Evolutionary conservation across 2,888 invertebrate genomes (phyloP), one percentile per base, ranked within the genome.

Genomic region (Sceliomorpha sp.): DNA sequence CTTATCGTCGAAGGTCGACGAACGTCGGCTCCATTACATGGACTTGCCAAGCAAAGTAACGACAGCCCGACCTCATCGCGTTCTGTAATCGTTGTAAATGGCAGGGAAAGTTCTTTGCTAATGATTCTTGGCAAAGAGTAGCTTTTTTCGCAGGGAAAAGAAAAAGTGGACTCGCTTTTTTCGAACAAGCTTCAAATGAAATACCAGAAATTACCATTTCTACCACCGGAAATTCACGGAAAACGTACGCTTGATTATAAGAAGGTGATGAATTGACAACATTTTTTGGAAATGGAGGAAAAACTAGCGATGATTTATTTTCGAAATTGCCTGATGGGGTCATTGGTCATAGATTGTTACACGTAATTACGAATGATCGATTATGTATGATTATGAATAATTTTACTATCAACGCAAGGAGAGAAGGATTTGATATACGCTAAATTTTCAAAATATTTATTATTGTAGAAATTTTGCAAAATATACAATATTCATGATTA

Each of bases 51-150:
- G 64, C 67, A 55, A 60, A 73, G 72, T 72, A 75, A 72, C 59
- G 77, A 72, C 55, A 53, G 69, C 26, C 63, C 42, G 62, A 58
- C 62, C 72, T 70, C 74, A 66, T 76, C 63, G 72, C 66, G 67
- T 73, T 72, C 72, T 73, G 56, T 62, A 67, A 59, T 59, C 68
- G 48, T 53, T 44, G 55, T 45, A 45, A 50, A 62, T 63, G 50
- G 56, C 36, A 34, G 64, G 55, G 70, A 75, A 72, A 78, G 55
- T 75, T 75, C 73, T 68, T 36, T 32, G 45, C 47, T 76, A 78
- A 77, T 71, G 74, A 73, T 66, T 53, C 44, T 47, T 45, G 60
- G 48, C 47, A 36, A 4, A 26, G 37, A 48, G 47, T 40, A 44
- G 34, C 34, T 42, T 55, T 48, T 36, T 31, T 32, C 27, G 10